These are phyloP conservation scores for Urocyon cinereoargenteus DNA, from an alignment of 2,797 vertebrate species.

Conservation along the genomic window DNA sequence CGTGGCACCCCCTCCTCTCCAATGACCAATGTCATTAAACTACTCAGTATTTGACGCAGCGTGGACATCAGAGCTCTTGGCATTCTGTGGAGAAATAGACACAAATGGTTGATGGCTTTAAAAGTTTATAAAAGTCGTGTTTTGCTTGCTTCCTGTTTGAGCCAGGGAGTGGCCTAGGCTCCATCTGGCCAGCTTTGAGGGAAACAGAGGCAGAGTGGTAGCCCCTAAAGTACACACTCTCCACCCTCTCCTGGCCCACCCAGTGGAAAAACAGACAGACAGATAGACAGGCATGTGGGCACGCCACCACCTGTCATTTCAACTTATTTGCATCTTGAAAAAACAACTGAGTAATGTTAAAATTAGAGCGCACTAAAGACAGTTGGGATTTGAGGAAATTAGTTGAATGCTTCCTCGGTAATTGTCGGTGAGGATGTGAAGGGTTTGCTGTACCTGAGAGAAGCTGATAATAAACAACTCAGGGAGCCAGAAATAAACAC, in stretches of 20 bases:
- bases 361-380: slow-evolving; percentile 83
- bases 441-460: slow-evolving; percentile 80
- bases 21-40: background rate
- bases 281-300: background rate
- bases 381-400: slow-evolving; percentile 80
- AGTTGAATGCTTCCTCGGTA: slow-evolving; percentile 78
- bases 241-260: background rate
- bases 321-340: slow-evolving; percentile 75
- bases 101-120: background rate
- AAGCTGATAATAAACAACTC: slow-evolving; percentile 81
- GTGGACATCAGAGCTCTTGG: background rate
- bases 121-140: background rate
- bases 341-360: slow-evolving; percentile 82
- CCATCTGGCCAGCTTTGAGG: background rate
- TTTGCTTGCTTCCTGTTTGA: background rate
- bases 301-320: slow-evolving; percentile 65
- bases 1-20: background rate
- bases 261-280: background rate
- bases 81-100: background rate
- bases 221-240: background rate
- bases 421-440: slow-evolving; percentile 75
- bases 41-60: background rate
- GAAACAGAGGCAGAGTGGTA: background rate
- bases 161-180: background rate
- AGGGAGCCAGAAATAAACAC: slow-evolving; percentile 73